A percentile compares a stretch with the other conserved stretches of the same genome.
phyloP scores from a whole-genome alignment of 1,140 invertebrate species.

The Papilio helenus region DNA sequence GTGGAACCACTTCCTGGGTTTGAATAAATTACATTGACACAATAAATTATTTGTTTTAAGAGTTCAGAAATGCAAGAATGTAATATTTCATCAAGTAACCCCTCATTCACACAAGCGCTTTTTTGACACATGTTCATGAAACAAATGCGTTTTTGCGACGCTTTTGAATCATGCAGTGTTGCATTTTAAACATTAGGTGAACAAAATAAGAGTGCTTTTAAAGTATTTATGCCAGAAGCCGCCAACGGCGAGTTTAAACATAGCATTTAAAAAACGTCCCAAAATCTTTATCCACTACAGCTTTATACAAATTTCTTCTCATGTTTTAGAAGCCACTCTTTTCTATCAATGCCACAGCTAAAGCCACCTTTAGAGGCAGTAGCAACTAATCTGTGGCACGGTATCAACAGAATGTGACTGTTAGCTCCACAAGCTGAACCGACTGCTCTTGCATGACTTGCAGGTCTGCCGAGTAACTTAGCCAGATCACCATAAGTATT shows the following conservation, averaged over 20 bases:
- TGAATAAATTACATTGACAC: background rate
- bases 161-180: too few species aligned
- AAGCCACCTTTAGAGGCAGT: constrained; percentile 68
- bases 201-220: too few species aligned
- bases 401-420: constrained; percentile 68
- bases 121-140: too few species aligned
- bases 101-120: too few species aligned
- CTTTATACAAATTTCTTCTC: constrained; percentile 60
- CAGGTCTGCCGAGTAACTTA: constrained; percentile 59
- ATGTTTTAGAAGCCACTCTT: constrained; percentile 72
- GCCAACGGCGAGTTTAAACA: too few species aligned
- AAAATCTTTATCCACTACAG: constrained; percentile 19
- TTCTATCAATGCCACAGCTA: constrained; percentile 68
- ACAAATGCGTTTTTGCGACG: too few species aligned
- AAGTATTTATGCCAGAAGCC: too few species aligned
- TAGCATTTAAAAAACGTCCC: too few species aligned
- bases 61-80: background rate
- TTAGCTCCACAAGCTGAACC: constrained; percentile 77
- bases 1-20: too few species aligned
- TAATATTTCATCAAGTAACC: background rate
- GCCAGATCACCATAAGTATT: constrained; percentile 75
- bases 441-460: constrained; percentile 70
- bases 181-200: too few species aligned
- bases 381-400: constrained; percentile 74
- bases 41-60: too few species aligned